A percentile compares a stretch with the other conserved stretches of the same genome.
phyloP scores from a whole-genome alignment of 2,888 invertebrate species.

The Andrena dorsata region DNA sequence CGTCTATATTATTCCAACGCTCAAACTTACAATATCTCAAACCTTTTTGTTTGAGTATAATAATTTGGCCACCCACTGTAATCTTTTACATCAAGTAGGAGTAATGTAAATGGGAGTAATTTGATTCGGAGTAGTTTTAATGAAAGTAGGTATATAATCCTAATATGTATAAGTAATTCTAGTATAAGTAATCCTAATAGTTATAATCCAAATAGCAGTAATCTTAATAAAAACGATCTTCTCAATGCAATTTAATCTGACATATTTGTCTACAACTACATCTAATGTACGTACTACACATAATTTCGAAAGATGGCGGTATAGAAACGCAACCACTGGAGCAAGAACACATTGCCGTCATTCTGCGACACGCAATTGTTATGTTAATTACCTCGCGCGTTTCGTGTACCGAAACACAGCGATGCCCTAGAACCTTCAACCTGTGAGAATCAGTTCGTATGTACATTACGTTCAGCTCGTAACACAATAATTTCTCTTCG shows the following conservation, averaged over 20 bases:
- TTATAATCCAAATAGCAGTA: too few relatives aligned
- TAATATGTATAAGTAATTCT: too few relatives aligned
- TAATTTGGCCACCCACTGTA: too few relatives aligned
- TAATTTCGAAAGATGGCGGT: constrained; percentile 38
- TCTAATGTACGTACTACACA: not conserved
- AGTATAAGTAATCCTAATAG: too few relatives aligned
- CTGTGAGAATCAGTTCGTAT: constrained; percentile 51
- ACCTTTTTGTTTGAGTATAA: too few relatives aligned
- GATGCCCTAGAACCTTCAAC: constrained; percentile 59
- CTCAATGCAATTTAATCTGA: not conserved
- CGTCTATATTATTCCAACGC: too few relatives aligned
- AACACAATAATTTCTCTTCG: constrained; percentile 36
- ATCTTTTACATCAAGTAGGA: too few relatives aligned
- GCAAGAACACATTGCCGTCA: constrained; percentile 46
- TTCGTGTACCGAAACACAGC: constrained; percentile 55
- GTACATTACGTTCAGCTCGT: constrained; percentile 32
- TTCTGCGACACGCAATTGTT: constrained; percentile 57
- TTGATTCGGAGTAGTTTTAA: too few relatives aligned
- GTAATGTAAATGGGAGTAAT: too few relatives aligned
- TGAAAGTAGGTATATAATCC: too few relatives aligned
- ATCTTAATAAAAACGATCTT: too few relatives aligned
- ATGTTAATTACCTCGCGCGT: constrained; percentile 56
- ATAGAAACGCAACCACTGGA: constrained; percentile 42
- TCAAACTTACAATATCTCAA: too few relatives aligned
- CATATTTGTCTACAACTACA: not conserved